Conservation (phyloP, 1,140 invertebrate genomes). For the Lepeophtheirus salmonis region DNA sequence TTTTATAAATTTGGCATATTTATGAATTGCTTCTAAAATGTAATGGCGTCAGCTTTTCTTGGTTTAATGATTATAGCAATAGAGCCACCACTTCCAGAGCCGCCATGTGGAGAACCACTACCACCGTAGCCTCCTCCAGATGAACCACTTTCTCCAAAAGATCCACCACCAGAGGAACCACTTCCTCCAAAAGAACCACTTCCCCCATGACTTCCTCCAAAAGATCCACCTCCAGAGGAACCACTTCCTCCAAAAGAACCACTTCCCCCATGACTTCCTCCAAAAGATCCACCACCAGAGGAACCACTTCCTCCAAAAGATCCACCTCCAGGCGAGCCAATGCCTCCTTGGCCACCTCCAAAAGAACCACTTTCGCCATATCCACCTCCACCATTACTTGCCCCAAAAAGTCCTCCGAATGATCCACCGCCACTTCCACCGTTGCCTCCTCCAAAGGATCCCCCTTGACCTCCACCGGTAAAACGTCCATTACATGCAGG, state of each 20-base stretch:
- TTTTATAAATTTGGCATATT: too few species aligned
- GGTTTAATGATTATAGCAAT: too few species aligned
- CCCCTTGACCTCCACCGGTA: neutral
- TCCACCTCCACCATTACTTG: neutral
- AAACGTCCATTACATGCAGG: neutral
- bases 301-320: neutral
- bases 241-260: neutral
- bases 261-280: neutral
- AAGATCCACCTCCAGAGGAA: neutral
- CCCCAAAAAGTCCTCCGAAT: too few species aligned
- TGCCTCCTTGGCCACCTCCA: neutral
- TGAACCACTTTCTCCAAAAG: neutral
- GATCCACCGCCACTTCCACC: neutral
- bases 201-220: neutral
- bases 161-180: neutral
- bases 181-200: neutral
- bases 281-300: neutral
- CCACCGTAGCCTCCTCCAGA: neutral
- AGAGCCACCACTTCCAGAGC: neutral
- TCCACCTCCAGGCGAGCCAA: neutral
- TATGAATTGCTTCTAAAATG: too few species aligned
- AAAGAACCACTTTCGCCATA: neutral
- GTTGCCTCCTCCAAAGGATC: neutral
- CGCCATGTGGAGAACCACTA: neutral
- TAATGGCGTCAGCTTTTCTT: too few species aligned